Percentiles rank a stretch among this genome's conserved stretches.
phyloP scores from a whole-genome alignment of 2,888 invertebrate genomes.

The Meteorus colon region DNA sequence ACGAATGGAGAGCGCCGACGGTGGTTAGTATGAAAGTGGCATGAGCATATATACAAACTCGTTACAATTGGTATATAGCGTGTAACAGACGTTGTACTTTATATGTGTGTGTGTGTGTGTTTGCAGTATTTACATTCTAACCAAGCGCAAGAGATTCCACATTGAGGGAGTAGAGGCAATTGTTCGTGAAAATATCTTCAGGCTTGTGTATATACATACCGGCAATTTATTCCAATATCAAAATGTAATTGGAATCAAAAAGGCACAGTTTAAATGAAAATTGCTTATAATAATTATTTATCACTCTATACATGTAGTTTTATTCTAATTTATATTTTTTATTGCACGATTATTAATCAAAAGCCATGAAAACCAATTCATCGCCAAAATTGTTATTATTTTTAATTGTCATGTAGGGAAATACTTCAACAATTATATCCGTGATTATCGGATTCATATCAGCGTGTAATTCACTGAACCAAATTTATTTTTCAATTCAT shows the following conservation, averaged over 20 bases:
- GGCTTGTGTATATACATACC: background rate
- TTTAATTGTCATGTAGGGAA: too few species aligned
- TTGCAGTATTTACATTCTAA: constrained; percentile 26
- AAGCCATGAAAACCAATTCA: too few species aligned
- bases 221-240: constrained; percentile 36
- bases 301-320: background rate
- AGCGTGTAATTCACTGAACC: too few species aligned
- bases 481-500: too few species aligned
- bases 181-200: constrained; percentile 30
- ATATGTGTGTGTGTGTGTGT: background rate
- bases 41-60: background rate
- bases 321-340: background rate
- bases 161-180: constrained; percentile 14
- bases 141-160: background rate
- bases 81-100: constrained; percentile 13
- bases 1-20: background rate
- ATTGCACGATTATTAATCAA: too few species aligned
- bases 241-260: constrained; percentile 43
- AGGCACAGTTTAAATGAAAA: constrained; percentile 15
- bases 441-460: too few species aligned
- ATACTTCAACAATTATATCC: too few species aligned
- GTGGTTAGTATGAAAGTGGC: background rate
- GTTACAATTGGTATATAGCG: constrained; percentile 21
- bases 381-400: too few species aligned
- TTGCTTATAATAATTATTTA: constrained; percentile 22